Evolutionary conservation across 2,888 invertebrate species (phyloP).

Genomic region (Campoplex nolae): DNA sequence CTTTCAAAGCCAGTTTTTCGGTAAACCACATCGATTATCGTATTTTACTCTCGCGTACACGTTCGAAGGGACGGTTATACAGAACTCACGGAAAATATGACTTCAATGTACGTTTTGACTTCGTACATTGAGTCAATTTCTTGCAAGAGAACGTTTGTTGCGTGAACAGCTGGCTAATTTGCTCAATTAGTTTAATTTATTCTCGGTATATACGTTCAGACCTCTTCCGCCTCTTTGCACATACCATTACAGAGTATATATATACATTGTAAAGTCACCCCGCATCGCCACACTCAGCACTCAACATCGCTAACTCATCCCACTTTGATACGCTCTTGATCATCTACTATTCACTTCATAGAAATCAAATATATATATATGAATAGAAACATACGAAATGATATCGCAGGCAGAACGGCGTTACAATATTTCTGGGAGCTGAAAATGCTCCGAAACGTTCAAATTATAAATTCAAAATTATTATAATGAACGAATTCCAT

Average conservation of each 20-base stretch:
- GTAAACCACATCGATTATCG: conserved; percentile 4
- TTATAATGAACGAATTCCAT: neutral
- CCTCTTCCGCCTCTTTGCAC: conserved; percentile 66
- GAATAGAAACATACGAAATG: neutral
- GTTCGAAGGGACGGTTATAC: neutral
- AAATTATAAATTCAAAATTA: neutral
- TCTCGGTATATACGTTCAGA: conserved; percentile 77
- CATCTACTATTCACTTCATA: neutral
- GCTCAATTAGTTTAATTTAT: conserved; percentile 82
- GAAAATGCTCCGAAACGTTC: neutral
- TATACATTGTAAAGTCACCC: neutral
- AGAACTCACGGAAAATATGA: neutral
- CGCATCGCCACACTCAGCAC: conserved; percentile 18
- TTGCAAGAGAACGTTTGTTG: conserved; percentile 71
- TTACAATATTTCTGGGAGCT: neutral
- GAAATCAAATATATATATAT: neutral
- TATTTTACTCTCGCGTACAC: conserved; percentile 18
- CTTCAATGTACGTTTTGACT: neutral
- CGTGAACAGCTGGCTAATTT: conserved; percentile 81
- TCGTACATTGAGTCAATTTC: conserved; percentile 34
- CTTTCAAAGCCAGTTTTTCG: conserved; percentile 1
- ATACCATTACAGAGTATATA: conserved; percentile 23
- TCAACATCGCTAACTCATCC: conserved; percentile 28
- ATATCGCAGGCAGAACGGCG: neutral
- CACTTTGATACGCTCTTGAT: conserved; percentile 20